phyloP scores from a whole-genome alignment of 1,140 invertebrate species.

The Trypoxylus dichotomus region DNA sequence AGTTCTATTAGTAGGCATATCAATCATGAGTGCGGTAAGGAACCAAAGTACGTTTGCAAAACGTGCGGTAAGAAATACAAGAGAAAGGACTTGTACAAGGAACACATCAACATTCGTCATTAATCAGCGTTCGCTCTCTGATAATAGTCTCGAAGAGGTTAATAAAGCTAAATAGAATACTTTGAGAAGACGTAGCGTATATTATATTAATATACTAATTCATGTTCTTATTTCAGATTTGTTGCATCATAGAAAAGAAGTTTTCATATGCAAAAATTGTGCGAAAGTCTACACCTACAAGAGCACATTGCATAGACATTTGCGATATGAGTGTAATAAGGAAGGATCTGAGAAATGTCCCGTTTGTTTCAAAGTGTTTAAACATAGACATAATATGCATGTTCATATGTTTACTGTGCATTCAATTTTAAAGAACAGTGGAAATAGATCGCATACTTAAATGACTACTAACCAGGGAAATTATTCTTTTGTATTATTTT shows the following conservation, averaged over 20 bases:
- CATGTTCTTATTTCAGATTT: not conserved
- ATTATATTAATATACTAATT: not conserved
- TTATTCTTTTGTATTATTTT: not conserved
- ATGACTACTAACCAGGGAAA: not conserved
- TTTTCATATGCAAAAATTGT: slow-evolving; percentile 53
- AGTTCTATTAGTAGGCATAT: slow-evolving; percentile 51
- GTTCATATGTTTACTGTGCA: slow-evolving; percentile 47
- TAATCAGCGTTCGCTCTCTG: not conserved
- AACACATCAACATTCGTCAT: slow-evolving; percentile 39
- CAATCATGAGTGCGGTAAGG: slow-evolving; percentile 57
- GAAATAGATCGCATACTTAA: not conserved
- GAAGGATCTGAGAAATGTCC: slow-evolving; percentile 56
- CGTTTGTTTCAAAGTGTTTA: slow-evolving; percentile 46
- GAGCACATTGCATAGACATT: slow-evolving; percentile 53
- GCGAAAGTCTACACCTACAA: slow-evolving; percentile 53
- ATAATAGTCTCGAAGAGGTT: not conserved
- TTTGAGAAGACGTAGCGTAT: not conserved
- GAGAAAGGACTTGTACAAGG: slow-evolving; percentile 44
- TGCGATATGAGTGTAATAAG: slow-evolving; percentile 59
- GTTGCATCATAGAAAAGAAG: not conserved
- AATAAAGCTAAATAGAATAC: not conserved
- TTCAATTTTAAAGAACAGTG: not conserved
- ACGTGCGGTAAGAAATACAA: slow-evolving; percentile 51
- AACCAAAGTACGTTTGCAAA: slow-evolving; percentile 55
- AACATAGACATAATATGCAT: slow-evolving; percentile 42